Evolutionary conservation across 2,113 vertebrate genomes (phyloP).

Genomic region (Microtus ochrogaster): DNA sequence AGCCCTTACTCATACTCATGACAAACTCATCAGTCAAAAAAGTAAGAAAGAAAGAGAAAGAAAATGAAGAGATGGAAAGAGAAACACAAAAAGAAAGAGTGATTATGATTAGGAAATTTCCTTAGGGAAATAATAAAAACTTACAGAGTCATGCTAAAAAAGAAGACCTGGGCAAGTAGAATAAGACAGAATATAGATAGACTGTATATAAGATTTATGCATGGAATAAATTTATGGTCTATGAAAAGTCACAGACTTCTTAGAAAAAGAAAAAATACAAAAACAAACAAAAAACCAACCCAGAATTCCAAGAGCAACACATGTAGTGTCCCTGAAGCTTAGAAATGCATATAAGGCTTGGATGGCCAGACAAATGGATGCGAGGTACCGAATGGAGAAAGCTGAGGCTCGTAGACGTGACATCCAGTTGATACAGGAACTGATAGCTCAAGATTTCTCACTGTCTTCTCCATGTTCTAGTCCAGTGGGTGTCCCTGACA

Average conservation of each 20-base stretch:
- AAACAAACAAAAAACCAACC: neutral
- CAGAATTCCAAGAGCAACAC: neutral
- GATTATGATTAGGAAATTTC: neutral
- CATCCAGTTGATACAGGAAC: neutral
- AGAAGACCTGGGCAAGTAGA: neutral
- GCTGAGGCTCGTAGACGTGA: neutral
- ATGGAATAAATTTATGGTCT: neutral
- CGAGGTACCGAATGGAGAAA: neutral
- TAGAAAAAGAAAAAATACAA: neutral
- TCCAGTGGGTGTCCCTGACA: neutral
- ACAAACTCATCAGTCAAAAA: neutral
- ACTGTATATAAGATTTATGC: rapidly evolving
- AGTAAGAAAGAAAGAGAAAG: too few relatives aligned
- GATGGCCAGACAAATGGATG: neutral
- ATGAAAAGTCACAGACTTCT: neutral
- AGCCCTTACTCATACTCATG: neutral
- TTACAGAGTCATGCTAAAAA: neutral
- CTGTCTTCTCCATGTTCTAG: neutral
- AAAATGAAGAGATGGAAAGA: neutral
- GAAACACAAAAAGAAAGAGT: neutral
- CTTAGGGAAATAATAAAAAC: neutral
- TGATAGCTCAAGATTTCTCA: neutral
- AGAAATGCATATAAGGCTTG: neutral
- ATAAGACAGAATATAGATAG: neutral
- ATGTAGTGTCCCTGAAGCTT: neutral